Evolutionary conservation across 1,140 invertebrate species (phyloP), one percentile per base, ranked within the genome.

Genomic region (Phortica variegata): DNA sequence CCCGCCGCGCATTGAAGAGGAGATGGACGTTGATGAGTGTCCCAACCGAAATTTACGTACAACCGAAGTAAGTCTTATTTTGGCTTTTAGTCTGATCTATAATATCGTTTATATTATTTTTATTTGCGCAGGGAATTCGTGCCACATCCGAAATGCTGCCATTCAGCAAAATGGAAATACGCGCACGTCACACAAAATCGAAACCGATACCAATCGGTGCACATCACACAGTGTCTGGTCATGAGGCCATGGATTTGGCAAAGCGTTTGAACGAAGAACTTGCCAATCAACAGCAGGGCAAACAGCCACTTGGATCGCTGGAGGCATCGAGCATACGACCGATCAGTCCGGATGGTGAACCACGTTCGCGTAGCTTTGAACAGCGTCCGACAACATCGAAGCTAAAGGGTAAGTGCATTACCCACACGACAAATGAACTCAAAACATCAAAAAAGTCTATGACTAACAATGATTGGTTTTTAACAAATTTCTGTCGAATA

Each of bases 201-300:
- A 83, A 85, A 60, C 85, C 85, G 1, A 87, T 87, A 55, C 85
- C 85, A 10, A 87, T 87, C 51, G 84, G 84, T 77, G 48, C 71
- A 34, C 81, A 82, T 56, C 86, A 88, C 73, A 89, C 87, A 12
- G 87, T 89, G 13, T 84, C 85, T 48, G 87, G 87, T 0, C 86
- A 89, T 54, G 87, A 89, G 78, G 87, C 87, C n/a, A 83, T 83
- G 41, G 82, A 87, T 49, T 78, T 89, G 62, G 87, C 87, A 16
- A 86, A 87, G 50, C 80, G 86, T 23, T 77, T 89, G 16, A 87
- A 82, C 32, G 85, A 84, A 52, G 86, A 88, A 71, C 74, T 89
- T 18, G 83, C 83, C 13, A 79, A 84, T 43, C 83, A 82, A 65
- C 68, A 72, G 20, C 65, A 69, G 3, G 49, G 56, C 6, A 56